Conservation (phyloP, 2,113 vertebrate genomes). For the Aythya baeri region DNA sequence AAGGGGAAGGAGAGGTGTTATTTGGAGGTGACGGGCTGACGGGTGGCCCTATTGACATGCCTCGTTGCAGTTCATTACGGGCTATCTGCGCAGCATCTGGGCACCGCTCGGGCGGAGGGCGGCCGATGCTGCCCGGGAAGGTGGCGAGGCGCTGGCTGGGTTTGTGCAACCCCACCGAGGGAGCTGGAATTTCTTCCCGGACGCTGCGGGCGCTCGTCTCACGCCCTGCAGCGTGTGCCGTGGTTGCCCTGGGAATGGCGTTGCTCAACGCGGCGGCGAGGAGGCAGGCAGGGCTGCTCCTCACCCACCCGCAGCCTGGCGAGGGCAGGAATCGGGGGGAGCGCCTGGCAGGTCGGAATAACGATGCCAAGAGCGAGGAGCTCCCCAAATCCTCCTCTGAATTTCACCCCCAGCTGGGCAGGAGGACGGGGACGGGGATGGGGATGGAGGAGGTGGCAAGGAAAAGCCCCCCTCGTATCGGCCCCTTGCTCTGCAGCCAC, state of each 20-base stretch:
- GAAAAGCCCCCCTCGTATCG: background rate
- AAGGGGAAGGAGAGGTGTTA: slow-evolving; percentile 9
- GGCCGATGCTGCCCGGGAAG: background rate
- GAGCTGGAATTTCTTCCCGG: background rate
- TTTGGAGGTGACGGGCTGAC: background rate
- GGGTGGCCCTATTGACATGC: background rate
- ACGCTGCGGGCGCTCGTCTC: background rate
- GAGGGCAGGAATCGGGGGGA: accelerated
- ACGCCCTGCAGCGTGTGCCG: background rate
- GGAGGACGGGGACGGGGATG: background rate
- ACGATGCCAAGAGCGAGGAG: background rate
- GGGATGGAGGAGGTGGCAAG: background rate
- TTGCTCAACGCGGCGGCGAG: background rate
- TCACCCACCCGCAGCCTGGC: accelerated
- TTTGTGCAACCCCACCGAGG: background rate
- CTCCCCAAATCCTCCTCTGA: accelerated
- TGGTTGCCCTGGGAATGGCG: background rate
- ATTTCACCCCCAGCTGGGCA: background rate
- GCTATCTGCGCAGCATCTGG: background rate
- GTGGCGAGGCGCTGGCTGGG: background rate
- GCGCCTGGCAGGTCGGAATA: accelerated
- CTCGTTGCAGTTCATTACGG: background rate
- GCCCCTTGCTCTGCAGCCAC: background rate
- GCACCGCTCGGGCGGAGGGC: background rate
- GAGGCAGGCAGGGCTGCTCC: background rate